Evolutionary conservation across 2,113 vertebrate genomes (phyloP).

Genomic region (Mesocricetus auratus): DNA sequence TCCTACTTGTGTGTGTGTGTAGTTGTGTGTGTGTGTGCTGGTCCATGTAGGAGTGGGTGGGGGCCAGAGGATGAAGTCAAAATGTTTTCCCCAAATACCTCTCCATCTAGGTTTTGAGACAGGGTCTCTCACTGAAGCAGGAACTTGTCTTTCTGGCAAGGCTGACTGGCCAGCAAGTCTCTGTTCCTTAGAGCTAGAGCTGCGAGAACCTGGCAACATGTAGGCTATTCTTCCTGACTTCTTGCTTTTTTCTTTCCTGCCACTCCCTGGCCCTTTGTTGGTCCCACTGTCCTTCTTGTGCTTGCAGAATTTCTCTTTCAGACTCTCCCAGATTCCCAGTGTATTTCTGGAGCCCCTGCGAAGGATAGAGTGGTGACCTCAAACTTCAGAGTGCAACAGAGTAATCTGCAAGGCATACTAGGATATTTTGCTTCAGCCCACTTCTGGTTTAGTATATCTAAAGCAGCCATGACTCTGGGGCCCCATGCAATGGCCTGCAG

Average conservation of each 20-base stretch:
- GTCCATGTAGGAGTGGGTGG: not conserved
- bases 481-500: not conserved
- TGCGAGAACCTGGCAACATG: no score
- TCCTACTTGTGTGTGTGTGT: not conserved
- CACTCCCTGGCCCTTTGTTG: not conserved
- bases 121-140: no score
- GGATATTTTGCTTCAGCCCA: not conserved
- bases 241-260: not conserved
- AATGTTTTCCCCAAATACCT: not conserved
- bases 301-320: not conserved
- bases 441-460: no score
- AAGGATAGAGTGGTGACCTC: not conserved
- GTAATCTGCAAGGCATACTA: not conserved
- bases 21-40: no score
- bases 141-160: not conserved
- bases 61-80: not conserved
- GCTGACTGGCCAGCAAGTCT: not conserved
- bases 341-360: not conserved
- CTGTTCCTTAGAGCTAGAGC: not conserved
- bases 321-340: not conserved
- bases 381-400: not conserved
- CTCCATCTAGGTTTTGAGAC: not conserved
- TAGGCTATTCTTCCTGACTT: not conserved
- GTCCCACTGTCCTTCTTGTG: not conserved
- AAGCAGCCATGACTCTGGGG: not conserved